A percentile compares a stretch with the other conserved stretches of the same genome.
Conservation (phyloP, 2,888 invertebrate species). For the Argyra leucocephala region DNA sequence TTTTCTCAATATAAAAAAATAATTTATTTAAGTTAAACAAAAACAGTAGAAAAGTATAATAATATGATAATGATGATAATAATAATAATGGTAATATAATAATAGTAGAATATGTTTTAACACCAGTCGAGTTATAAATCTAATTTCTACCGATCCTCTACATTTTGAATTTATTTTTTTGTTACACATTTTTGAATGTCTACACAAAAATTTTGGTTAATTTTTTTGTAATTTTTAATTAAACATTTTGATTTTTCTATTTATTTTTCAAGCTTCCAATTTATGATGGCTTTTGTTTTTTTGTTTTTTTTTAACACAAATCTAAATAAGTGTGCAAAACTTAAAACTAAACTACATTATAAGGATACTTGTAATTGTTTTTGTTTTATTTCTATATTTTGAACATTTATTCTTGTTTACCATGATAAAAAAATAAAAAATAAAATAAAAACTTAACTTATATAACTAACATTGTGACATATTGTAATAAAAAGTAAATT, state of each 20-base stretch:
- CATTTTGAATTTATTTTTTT: not conserved
- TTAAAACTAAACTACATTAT: not conserved
- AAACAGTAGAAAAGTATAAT: not conserved
- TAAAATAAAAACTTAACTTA: no score
- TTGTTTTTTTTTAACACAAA: no score
- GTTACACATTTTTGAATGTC: not conserved
- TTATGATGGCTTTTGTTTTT: no score
- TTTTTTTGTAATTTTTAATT: no score
- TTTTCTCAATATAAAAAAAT: not conserved
- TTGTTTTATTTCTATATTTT: not conserved
- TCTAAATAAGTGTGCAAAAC: not conserved
- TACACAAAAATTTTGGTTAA: not conserved
- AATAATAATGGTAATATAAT: not conserved
- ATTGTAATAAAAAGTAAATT: no score
- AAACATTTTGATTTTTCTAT: no score
- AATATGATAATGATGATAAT: not conserved
- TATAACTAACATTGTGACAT: not conserved
- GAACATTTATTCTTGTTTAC: not conserved
- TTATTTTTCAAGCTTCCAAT: no score
- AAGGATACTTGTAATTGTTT: not conserved
- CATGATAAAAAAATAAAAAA: no score
- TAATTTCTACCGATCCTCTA: not conserved
- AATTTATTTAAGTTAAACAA: not conserved
- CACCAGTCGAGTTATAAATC: not conserved
- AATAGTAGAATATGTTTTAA: not conserved